Evolutionary conservation across 2,888 invertebrate genomes (phyloP).

Genomic region (Hirtodrosophila confusa): DNA sequence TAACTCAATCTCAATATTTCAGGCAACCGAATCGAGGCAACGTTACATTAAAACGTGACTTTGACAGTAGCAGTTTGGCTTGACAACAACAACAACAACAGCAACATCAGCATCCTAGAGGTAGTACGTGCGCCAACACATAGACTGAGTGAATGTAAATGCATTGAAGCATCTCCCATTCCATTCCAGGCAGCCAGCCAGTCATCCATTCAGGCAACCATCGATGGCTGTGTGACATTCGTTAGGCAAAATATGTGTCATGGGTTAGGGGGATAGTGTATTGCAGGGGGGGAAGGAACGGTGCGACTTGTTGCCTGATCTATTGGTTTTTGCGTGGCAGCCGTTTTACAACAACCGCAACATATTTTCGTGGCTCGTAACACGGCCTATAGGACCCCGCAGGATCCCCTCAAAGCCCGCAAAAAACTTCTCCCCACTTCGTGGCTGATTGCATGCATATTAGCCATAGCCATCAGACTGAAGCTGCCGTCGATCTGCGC

Average conservation of each 20-base stretch:
- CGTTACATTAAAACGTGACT: conserved; percentile 78
- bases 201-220: conserved; percentile 15
- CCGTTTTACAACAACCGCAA: conserved; percentile 62
- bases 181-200: conserved; percentile 38
- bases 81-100: conserved; percentile 52
- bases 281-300: conserved; percentile 8
- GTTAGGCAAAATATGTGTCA: conserved; percentile 76
- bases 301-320: conserved; percentile 63
- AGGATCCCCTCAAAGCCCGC: neutral
- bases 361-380: conserved; percentile 68
- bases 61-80: conserved; percentile 76
- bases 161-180: conserved; percentile 51
- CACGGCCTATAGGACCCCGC: conserved; percentile 19
- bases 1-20: conserved; percentile 78
- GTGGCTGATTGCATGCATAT: conserved; percentile 79
- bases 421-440: conserved; percentile 13
- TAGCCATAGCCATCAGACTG: conserved; percentile 70
- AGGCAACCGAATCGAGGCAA: conserved; percentile 62
- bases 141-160: conserved; percentile 54
- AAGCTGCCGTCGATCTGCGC: conserved; percentile 62
- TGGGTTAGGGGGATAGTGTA: conserved; percentile 30
- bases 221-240: conserved; percentile 66
- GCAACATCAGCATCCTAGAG: conserved; percentile 31
- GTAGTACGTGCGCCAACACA: conserved; percentile 76
- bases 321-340: conserved; percentile 77